Evolutionary conservation across 1,140 invertebrate species (phyloP).

Genomic region (Bombus soroeensis): DNA sequence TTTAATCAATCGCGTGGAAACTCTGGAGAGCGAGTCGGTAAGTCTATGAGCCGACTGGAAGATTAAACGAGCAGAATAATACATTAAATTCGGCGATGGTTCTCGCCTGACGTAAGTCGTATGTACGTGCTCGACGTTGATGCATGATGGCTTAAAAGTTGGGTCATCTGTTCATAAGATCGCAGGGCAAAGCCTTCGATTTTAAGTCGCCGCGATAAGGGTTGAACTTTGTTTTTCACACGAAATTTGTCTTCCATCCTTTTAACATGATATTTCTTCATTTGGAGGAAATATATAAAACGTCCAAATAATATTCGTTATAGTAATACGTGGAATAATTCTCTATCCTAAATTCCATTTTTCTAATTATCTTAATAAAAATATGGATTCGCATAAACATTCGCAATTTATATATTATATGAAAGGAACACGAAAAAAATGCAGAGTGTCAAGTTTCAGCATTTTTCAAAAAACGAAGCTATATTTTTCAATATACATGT

Average conservation of each 20-base stretch:
- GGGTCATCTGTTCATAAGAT: slow-evolving; percentile 22
- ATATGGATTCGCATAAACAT: no score
- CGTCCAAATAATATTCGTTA: no score
- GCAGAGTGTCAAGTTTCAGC: no score
- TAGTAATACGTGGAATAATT: no score
- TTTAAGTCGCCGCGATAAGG: not conserved
- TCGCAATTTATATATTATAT: no score
- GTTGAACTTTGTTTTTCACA: no score
- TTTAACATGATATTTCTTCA: not conserved
- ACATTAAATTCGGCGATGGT: slow-evolving; percentile 12
- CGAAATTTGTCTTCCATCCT: not conserved
- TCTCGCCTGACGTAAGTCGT: not conserved
- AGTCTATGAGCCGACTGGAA: not conserved
- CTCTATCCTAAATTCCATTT: no score
- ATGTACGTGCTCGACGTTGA: slow-evolving; percentile 23
- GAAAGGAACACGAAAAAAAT: no score
- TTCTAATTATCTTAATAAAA: no score
- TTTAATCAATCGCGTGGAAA: not conserved
- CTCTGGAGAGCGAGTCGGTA: not conserved
- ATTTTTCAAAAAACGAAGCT: no score
- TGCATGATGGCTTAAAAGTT: slow-evolving; percentile 32
- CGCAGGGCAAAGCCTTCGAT: not conserved
- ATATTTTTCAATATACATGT: no score
- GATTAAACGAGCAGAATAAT: slow-evolving; percentile 29
- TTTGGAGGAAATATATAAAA: no score